Evolutionary conservation across 2,113 vertebrate species (phyloP), one percentile per base, ranked within the genome.

Genomic region (Ceratotherium simum): DNA sequence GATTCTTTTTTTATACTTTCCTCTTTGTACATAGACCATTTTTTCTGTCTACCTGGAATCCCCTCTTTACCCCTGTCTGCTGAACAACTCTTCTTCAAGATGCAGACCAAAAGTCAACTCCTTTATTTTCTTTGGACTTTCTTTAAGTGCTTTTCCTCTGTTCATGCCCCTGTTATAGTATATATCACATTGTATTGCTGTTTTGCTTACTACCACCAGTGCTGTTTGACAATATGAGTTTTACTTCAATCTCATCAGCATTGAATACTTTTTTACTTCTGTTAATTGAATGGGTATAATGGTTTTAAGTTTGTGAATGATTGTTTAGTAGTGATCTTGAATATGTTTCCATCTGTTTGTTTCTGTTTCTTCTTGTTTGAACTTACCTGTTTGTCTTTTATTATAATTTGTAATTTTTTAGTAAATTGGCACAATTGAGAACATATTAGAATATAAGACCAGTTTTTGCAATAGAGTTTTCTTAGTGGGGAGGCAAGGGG

Each of bases 381-480:
- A 90, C 42, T 87, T 31, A 73, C 69, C 29, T 85, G 70, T 65
- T 69, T 93, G 13, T 89, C 42, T 93, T 78, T 83, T 51, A 29
- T 51, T 91, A 25, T 78, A 54, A 56, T 58, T 89, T 91, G 8
- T 79, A 67, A 83, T 56, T 95, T 85, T 91, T 86, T 51, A 78
- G 75, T 90, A 69, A 56, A 62, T 56, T 92, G 31, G 33, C 93
- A 93, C 39, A 62, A 75, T 90, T 90, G 86, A 87, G 42, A 87
- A 64, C 27, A 31, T 88, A 21, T 91, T 80, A 95, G 56, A 48
- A 36, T 81, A 67, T 85, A 93, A 96, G 46, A 91, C 36, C 10
- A 62, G 9, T 91, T 94, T 95, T 97, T 92, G 33, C 75, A 62
- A 51, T 73, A 86, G 42, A 91, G 48, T 95, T 95, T 83, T 95